Evolutionary conservation across 2,888 invertebrate genomes (phyloP).

Genomic region (Tetragnatha montana): DNA sequence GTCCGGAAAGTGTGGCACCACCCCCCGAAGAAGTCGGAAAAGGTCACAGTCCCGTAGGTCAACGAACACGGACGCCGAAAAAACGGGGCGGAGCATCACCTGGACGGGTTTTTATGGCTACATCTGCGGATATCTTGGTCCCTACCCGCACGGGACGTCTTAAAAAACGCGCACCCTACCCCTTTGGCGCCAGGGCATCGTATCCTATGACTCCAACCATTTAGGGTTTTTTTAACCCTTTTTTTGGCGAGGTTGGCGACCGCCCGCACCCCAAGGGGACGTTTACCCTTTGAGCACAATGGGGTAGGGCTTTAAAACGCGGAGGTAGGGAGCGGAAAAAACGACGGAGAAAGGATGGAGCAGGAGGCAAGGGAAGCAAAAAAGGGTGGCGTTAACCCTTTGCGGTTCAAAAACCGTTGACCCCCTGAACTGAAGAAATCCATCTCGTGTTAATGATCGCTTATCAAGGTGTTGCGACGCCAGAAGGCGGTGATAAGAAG

Average conservation of each 20-base stretch:
- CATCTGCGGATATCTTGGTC: constrained; percentile 70
- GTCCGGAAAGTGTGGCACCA: constrained; percentile 31
- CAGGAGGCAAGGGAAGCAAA: constrained; percentile 8
- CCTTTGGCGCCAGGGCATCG: constrained; percentile 41
- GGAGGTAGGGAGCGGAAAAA: constrained; percentile 37
- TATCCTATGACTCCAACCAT: constrained; percentile 55
- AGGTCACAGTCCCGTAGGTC: constrained; percentile 67
- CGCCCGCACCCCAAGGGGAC: constrained; percentile 69
- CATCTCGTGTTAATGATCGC: constrained; percentile 43
- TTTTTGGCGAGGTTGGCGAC: constrained; percentile 63
- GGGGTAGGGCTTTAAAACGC: constrained; percentile 56
- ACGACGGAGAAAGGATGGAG: constrained; percentile 44
- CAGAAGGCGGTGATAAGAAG: constrained; percentile 24
- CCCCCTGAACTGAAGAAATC: constrained; percentile 68
- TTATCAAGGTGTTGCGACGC: constrained; percentile 34
- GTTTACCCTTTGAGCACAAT: constrained; percentile 71
- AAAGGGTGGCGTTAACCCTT: constrained; percentile 68
- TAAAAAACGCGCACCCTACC: constrained; percentile 67
- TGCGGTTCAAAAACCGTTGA: constrained; percentile 68
- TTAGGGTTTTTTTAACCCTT: constrained; percentile 63
- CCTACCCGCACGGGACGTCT: constrained; percentile 53
- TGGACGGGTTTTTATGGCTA: constrained; percentile 63
- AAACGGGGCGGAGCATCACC: constrained; percentile 49
- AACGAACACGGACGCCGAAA: constrained; percentile 60
- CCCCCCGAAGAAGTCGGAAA: constrained; percentile 44